Base-by-base conservation (phyloP, 37 sponge, comb jelly and placozoan species). In the Geodia barretti region DNA sequence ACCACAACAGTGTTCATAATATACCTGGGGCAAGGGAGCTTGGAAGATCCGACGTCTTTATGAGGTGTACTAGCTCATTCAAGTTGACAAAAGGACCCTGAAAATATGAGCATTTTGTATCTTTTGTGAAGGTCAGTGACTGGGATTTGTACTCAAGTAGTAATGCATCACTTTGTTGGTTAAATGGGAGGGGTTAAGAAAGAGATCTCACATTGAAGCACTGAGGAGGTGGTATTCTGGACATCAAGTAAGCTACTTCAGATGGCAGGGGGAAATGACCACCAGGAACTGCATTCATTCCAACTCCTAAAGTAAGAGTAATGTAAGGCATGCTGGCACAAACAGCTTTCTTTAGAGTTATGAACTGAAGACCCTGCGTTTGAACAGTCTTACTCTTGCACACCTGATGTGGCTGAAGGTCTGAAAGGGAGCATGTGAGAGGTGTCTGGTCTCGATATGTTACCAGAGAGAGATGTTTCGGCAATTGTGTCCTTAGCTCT, bases 1-100 rank as follows among this genome's bases (percentile, higher is more conserved):
- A 19, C 24, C 26, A 25, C 11, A 25, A 25, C 24, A 11, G n/a
- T 20, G 17, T n/a, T n/a, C n/a, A n/a, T 71, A 42, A 32, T 24
- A 19, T 34, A 62, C 64, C 64, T 62, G 64, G 64, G 20, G 68
- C 68, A 31, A 68, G 34, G 33, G 9, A 33, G 9, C 34, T 33
- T 31, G 68, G 68, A 2, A 68, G 68, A 5, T 28, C 34, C 1
- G 34, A 25, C 1, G 68, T 65, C 38, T 61, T 79, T 14, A 97
- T 69, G 23, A 82, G 39, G 30, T 77, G 64, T 40, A 95, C 75
- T 40, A 97, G 84, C 33, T 95, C 88, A 72, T 92, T 91, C 17
- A 97, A 70, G 33, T 87, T 39, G 7, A 97, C 98, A 85, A 95
- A 97, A 0, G 95, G 95, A 17, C 98, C 98, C 89, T 95, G 65